Conservation (phyloP, 2,113 vertebrate species). For the Peucedramus taeniatus region DNA sequence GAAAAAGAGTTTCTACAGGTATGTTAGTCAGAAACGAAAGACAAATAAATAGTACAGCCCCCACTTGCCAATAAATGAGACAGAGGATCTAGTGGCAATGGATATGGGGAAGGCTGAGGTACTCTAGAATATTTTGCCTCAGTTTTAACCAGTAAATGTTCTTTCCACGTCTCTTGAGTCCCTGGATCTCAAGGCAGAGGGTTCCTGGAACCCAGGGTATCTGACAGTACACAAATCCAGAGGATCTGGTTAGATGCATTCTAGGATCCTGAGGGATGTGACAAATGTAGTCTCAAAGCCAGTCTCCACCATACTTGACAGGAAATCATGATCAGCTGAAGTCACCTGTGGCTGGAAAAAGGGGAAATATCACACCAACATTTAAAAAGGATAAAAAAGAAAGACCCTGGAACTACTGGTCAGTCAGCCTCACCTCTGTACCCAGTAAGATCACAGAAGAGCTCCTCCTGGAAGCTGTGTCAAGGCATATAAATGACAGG, state of each 20-base stretch:
- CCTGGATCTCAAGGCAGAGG: not conserved
- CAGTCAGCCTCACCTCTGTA: not conserved
- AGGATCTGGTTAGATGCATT: not conserved
- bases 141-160: not conserved
- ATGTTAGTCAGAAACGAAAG: not conserved
- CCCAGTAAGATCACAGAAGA: not conserved
- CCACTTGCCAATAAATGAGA: fast-evolving
- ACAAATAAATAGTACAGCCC: not conserved
- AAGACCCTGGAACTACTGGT: not conserved
- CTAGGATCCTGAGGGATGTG: not conserved
- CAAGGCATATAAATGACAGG: not conserved
- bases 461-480: not conserved
- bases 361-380: not conserved
- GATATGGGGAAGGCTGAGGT: not conserved
- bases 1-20: not conserved
- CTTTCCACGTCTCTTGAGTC: not conserved
- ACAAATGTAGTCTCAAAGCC: not conserved
- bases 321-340: not conserved
- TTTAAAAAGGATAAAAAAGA: not conserved
- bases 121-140: not conserved
- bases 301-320: not conserved
- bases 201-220: not conserved
- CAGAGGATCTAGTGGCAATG: not conserved
- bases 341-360: not conserved
- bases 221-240: not conserved